These are phyloP conservation scores for Podargus strigoides DNA, from an alignment of 2,797 vertebrate genomes.

Conservation along the genomic window DNA sequence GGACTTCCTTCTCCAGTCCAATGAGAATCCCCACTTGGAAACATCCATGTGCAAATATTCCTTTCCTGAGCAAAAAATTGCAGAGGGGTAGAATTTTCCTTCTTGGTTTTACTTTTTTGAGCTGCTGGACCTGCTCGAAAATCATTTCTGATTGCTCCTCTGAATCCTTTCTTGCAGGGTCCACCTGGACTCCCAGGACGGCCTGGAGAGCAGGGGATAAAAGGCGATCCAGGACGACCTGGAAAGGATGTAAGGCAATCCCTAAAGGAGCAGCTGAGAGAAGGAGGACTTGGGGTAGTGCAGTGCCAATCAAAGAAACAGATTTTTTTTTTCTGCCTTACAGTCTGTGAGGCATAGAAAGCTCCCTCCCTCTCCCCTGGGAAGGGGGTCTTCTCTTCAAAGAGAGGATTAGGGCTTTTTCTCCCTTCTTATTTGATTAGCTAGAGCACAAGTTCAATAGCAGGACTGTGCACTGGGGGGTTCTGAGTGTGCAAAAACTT, in stretches of 20 bases:
- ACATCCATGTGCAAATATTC: neutral
- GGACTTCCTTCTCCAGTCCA: neutral
- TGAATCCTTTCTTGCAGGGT: constrained; percentile 71
- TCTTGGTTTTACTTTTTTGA: neutral
- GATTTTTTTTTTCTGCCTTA: neutral
- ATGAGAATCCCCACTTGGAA: neutral
- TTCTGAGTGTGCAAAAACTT: neutral
- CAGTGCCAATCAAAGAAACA: neutral
- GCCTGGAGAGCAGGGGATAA: constrained; percentile 79
- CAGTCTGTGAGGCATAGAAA: neutral
- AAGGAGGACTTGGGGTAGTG: neutral
- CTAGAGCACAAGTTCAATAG: neutral
- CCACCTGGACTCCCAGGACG: constrained; percentile 82
- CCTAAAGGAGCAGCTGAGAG: neutral
- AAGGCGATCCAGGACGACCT: constrained; percentile 73
- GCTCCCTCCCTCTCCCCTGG: neutral
- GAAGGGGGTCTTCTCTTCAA: neutral
- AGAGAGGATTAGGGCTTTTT: neutral
- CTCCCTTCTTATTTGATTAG: neutral
- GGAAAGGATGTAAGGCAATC: constrained; percentile 54
- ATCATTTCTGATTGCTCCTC: neutral
- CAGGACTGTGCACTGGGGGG: neutral
- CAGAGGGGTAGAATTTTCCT: neutral
- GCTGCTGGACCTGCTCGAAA: neutral
- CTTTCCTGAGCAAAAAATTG: neutral